These are phyloP conservation scores for Muscicapa adusta DNA, from an alignment of 2,113 vertebrate species.

Conservation along the genomic window DNA sequence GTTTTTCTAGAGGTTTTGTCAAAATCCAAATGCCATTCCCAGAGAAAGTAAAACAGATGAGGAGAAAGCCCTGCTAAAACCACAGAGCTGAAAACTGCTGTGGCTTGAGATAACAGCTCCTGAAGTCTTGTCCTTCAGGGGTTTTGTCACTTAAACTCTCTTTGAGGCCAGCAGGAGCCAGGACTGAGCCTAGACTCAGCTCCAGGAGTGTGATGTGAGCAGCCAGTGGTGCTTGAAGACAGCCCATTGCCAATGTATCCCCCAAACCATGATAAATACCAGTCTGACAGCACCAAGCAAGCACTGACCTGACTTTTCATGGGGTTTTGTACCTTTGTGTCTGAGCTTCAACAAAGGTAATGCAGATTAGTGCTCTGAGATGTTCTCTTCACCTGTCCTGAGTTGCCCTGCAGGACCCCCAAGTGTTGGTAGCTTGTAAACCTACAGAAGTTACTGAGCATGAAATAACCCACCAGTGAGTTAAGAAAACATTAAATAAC, in stretches of 20 bases:
- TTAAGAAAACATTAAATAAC: background rate
- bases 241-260: background rate
- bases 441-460: background rate
- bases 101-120: background rate
- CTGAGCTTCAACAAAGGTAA: background rate
- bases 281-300: background rate
- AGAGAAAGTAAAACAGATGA: background rate
- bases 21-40: background rate
- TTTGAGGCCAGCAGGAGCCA: background rate
- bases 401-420: background rate
- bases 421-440: accelerated
- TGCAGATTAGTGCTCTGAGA: background rate
- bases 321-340: background rate
- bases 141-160: background rate
- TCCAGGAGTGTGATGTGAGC: background rate
- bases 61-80: background rate
- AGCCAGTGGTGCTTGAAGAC: background rate
- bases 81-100: background rate
- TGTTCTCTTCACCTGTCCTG: background rate
- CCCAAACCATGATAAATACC: accelerated
- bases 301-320: background rate
- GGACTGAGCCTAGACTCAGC: background rate
- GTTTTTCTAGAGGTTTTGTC: background rate
- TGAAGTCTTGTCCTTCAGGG: background rate
- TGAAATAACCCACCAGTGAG: background rate